Evolutionary conservation across 2,888 invertebrate species (phyloP), one percentile per base, ranked within the genome.

Genomic region (Calameuta filiformis): DNA sequence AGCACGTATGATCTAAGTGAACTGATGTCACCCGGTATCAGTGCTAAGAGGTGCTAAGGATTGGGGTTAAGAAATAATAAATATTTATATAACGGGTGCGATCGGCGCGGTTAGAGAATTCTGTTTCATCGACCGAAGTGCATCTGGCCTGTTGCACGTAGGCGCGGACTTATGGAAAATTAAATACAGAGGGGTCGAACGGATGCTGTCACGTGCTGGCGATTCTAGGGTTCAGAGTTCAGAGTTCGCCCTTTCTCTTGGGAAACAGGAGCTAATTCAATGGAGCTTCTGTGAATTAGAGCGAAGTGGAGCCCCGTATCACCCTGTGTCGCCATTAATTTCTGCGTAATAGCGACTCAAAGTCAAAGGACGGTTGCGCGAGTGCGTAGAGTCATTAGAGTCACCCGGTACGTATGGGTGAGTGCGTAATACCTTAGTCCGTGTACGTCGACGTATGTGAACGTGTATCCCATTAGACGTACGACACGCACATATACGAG

Each of bases 261-360:
- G 4, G 15, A 31, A 71, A 71, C 33, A 12, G 31, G 12, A n/a
- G 33, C 31, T 71, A 71, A 71, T 71, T 71, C 31, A 31, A 71
- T 31, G 23, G 33, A 33, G 31, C 31, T 71, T 71, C 71, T 31
- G 34, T 31, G 71, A 71, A 71, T 71, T 71, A 33, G 1, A 71
- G 71, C 71, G 71, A 71, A 71, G 71, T 71, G 30, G 33, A 23
- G 71, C 31, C 30, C 12, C 12, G 37, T 33, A 35, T 68, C 74
- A 73, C 77, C 35, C 79, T 77, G 68, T 77, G 75, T 73, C 76
- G 76, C 78, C 79, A 82, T 82, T 82, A 82, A 82, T 82, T 83
- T 73, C 75, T 77, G 79, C 75, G 80, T 75, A 80, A 80, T 81
- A 80, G 80, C 81, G 75, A 73, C 56, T 69, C 77, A 35, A 33